Conservation (phyloP, 2,113 vertebrate species). For the Galeopterus variegatus region DNA sequence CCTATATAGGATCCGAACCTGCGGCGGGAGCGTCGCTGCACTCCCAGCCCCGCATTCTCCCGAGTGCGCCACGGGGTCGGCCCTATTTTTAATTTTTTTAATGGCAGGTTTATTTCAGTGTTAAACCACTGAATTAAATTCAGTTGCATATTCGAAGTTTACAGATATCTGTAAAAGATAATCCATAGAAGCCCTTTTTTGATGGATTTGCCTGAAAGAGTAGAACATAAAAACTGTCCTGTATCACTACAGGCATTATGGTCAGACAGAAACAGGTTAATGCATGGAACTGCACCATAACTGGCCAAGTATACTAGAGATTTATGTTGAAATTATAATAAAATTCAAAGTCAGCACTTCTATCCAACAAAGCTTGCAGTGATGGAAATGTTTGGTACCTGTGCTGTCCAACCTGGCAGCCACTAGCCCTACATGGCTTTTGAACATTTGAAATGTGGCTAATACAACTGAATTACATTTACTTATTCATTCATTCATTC, state of each 20-base stretch:
- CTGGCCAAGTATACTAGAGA: not conserved
- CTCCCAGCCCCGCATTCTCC: no score
- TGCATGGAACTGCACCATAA: not conserved
- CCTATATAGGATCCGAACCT: no score
- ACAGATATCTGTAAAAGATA: not conserved
- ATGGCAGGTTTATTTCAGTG: not conserved
- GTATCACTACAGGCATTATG: not conserved
- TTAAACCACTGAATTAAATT: not conserved
- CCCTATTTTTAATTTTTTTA: not conserved
- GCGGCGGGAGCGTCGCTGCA: no score
- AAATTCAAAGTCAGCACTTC: not conserved
- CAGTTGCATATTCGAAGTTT: not conserved
- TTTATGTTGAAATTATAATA: not conserved
- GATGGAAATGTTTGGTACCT: not conserved
- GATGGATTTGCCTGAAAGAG: not conserved
- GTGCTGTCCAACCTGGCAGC: not conserved
- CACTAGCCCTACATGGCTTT: not conserved
- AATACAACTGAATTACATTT: not conserved
- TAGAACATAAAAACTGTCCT: not conserved
- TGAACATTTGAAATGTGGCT: not conserved
- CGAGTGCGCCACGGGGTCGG: not conserved
- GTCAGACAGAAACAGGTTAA: not conserved
- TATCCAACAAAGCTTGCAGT: not conserved
- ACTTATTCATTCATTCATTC: no score
- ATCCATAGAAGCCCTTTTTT: not conserved